Conservation (phyloP, 2,888 invertebrate species). For the Amorpha juglandis region DNA sequence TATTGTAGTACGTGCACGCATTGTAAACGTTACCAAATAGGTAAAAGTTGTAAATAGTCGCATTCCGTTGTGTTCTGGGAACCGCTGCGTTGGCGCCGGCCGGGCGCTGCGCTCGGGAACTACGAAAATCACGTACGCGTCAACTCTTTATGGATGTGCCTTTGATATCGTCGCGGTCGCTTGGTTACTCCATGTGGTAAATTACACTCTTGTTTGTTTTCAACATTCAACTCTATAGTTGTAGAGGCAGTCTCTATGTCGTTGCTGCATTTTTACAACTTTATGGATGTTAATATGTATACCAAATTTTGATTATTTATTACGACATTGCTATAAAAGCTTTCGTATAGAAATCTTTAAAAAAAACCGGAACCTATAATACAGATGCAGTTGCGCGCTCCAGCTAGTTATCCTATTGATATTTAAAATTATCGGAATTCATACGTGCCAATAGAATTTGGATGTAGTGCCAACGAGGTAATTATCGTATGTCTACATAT, state of each 20-base stretch:
- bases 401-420: not conserved
- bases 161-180: conserved; percentile 7
- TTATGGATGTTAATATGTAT: too few species aligned
- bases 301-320: not conserved
- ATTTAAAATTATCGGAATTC: conserved; percentile 3
- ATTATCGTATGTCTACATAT: not conserved
- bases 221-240: not conserved
- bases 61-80: conserved; percentile 77
- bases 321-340: not conserved
- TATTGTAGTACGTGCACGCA: conserved; percentile 66
- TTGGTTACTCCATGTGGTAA: not conserved
- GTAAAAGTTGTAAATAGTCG: conserved; percentile 82
- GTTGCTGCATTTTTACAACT: too few species aligned
- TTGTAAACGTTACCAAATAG: conserved; percentile 80
- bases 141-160: conserved; percentile 44
- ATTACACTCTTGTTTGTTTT: not conserved
- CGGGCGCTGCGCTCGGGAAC: conserved; percentile 39
- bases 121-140: conserved; percentile 28
- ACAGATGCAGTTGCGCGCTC: not conserved
- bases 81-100: conserved; percentile 69
- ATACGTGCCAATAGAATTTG: conserved; percentile 5
- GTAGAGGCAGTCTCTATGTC: too few species aligned
- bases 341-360: not conserved
- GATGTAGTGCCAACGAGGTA: conserved; percentile 6
- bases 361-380: not conserved